A percentile compares a stretch with the other conserved stretches of the same genome.
These are phyloP conservation scores for Eristalis intricaria DNA, from an alignment of 2,888 invertebrate species.

Conservation along the genomic window DNA sequence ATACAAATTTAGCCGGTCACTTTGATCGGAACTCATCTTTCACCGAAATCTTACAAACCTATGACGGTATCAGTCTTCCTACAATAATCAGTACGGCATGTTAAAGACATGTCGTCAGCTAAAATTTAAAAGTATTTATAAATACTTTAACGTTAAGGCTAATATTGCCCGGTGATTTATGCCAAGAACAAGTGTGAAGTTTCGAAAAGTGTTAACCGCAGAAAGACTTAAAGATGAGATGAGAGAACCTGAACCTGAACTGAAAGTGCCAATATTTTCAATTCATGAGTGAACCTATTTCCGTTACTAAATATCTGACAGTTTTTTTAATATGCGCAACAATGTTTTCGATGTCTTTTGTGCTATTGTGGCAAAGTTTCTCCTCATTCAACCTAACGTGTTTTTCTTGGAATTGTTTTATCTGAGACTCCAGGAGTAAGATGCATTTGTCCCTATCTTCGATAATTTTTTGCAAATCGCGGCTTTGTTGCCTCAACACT, in stretches of 20 bases:
- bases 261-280: too few relatives aligned
- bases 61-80: background rate
- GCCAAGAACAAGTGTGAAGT: background rate
- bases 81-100: background rate
- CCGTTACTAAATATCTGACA: too few relatives aligned
- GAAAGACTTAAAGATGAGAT: conserved; percentile 1
- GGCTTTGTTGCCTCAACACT: background rate
- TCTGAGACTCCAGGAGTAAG: background rate
- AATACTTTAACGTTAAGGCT: background rate
- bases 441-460: background rate
- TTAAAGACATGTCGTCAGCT: conserved; percentile 11
- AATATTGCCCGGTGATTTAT: conserved; percentile 10
- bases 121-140: background rate
- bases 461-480: background rate
- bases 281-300: too few relatives aligned
- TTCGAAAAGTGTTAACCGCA: background rate
- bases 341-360: background rate
- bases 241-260: background rate
- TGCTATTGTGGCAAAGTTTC: background rate
- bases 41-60: conserved; percentile 14
- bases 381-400: background rate
- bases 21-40: background rate
- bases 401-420: background rate
- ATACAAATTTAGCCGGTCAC: background rate
- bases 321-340: background rate